phyloP scores from a whole-genome alignment of 2,888 invertebrate genomes.

The Drosophila testacea region DNA sequence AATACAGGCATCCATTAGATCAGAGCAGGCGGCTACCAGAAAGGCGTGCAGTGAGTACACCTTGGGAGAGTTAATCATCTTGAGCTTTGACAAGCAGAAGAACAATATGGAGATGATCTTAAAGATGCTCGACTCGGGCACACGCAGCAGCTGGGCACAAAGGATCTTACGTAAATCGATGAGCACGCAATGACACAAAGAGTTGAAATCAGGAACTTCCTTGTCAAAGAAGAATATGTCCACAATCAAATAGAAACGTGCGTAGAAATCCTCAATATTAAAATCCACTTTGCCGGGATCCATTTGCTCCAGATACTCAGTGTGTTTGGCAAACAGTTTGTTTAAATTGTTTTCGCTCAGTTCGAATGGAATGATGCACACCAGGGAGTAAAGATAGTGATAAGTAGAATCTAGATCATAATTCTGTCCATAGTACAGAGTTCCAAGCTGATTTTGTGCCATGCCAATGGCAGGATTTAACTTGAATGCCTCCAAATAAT shows the following conservation, averaged over 20 bases:
- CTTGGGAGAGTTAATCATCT: slow-evolving; percentile 90
- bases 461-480: slow-evolving; percentile 93
- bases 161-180: slow-evolving; percentile 91
- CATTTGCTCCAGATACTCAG: slow-evolving; percentile 87
- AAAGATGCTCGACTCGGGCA: slow-evolving; percentile 89
- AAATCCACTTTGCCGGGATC: slow-evolving; percentile 85
- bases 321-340: slow-evolving; percentile 90
- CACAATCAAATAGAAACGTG: slow-evolving; percentile 86
- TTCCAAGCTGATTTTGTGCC: slow-evolving; percentile 98
- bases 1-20: slow-evolving; percentile 86
- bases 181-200: slow-evolving; percentile 89
- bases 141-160: slow-evolving; percentile 87
- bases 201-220: slow-evolving; percentile 88
- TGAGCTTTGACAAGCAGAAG: slow-evolving; percentile 91
- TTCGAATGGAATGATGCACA: slow-evolving; percentile 93
- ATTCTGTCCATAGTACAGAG: slow-evolving; percentile 92
- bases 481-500: slow-evolving; percentile 93
- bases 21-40: slow-evolving; percentile 91
- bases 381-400: slow-evolving; percentile 94
- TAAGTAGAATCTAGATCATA: slow-evolving; percentile 95
- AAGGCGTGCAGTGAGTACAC: slow-evolving; percentile 94
- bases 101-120: slow-evolving; percentile 93
- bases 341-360: slow-evolving; percentile 95
- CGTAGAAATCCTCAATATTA: slow-evolving; percentile 86
- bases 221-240: slow-evolving; percentile 86